Evolutionary conservation across 2,113 vertebrate species (phyloP).

Genomic region (Hippocampus zosterae): DNA sequence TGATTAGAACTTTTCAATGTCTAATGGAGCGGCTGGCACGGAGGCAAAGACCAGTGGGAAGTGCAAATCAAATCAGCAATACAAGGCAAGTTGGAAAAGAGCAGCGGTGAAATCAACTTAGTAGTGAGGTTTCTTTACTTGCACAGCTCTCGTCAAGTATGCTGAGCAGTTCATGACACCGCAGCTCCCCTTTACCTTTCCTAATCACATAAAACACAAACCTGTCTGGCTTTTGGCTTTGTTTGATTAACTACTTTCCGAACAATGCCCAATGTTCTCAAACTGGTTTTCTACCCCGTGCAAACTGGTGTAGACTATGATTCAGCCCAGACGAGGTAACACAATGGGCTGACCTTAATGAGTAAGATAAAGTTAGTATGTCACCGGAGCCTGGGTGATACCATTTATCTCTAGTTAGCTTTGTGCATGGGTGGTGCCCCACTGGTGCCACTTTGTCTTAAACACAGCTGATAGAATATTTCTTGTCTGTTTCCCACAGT

Average conservation of each 20-base stretch:
- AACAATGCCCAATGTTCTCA: slow-evolving; percentile 9
- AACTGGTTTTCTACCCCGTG: slow-evolving; percentile 21
- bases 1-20: background rate
- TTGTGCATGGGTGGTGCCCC: slow-evolving; percentile 48
- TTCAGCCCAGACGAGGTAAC: slow-evolving; percentile 57
- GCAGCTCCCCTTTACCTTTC: background rate
- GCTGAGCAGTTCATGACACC: background rate
- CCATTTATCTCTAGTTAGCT: slow-evolving; percentile 58
- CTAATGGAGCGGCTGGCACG: background rate
- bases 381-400: slow-evolving; percentile 59
- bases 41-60: background rate
- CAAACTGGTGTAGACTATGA: slow-evolving; percentile 48
- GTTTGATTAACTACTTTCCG: background rate
- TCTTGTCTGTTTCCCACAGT: slow-evolving; percentile 65
- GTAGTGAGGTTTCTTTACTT: background rate
- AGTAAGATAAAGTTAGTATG: slow-evolving; percentile 60
- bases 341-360: slow-evolving; percentile 56
- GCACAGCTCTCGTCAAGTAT: background rate
- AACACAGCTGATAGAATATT: slow-evolving; percentile 52
- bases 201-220: slow-evolving; percentile 1
- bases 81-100: background rate
- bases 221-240: background rate
- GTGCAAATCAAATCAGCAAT: background rate
- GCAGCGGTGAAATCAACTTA: too few relatives aligned
- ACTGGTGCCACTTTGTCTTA: slow-evolving; percentile 72